phyloP scores from a whole-genome alignment of 2,888 invertebrate species.

The Drosophila quinaria region DNA sequence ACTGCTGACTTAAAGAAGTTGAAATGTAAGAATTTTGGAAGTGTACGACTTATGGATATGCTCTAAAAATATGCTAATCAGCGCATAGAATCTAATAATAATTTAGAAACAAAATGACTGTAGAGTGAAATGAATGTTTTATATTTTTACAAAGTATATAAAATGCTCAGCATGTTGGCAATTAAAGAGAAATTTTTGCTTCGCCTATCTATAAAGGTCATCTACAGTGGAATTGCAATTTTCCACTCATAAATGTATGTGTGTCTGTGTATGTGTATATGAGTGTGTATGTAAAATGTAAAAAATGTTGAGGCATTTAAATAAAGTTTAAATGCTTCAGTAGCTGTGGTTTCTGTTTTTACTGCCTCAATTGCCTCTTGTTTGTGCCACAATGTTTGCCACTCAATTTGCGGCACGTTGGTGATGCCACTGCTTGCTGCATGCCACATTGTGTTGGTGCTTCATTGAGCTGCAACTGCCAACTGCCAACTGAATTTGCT shows the following conservation, averaged over 20 bases:
- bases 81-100: background rate
- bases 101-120: background rate
- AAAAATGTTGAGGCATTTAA: slow-evolving; percentile 49
- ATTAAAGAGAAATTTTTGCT: slow-evolving; percentile 4
- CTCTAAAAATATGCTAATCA: background rate
- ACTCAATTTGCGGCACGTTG: slow-evolving; percentile 56
- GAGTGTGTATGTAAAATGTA: slow-evolving; percentile 3
- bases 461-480: slow-evolving; percentile 20
- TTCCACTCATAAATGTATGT: slow-evolving; percentile 27
- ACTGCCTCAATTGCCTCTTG: slow-evolving; percentile 11
- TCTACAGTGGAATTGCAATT: slow-evolving; percentile 15
- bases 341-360: slow-evolving; percentile 38
- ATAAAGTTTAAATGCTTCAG: slow-evolving; percentile 59
- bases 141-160: slow-evolving; percentile 9
- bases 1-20: slow-evolving; percentile 3
- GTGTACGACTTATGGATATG: background rate
- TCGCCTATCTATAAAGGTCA: slow-evolving; percentile 15
- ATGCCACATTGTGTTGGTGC: slow-evolving; percentile 19
- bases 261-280: slow-evolving; percentile 5
- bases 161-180: background rate
- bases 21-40: background rate
- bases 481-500: background rate
- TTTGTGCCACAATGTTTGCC: slow-evolving; percentile 43
- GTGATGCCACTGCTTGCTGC: slow-evolving; percentile 27
- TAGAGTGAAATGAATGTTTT: background rate